Conservation (phyloP, 2,888 invertebrate species). For the Nymphalis polychloros region DNA sequence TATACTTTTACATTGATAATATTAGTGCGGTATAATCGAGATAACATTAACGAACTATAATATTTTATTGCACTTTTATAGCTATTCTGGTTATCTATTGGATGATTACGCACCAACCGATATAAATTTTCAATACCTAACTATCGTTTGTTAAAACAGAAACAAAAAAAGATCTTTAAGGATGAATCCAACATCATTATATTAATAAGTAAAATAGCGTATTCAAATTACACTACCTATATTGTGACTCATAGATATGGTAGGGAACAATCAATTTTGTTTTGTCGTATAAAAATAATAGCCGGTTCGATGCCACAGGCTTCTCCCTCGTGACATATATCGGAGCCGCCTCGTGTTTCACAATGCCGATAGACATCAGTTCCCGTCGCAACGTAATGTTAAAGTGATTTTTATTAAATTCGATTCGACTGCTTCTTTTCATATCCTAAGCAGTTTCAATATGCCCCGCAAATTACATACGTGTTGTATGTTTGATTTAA, state of each 20-base stretch:
- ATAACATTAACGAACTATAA: no score
- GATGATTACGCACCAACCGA: no score
- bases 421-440: conserved; percentile 78
- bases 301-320: conserved; percentile 64
- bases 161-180: no score
- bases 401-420: conserved; percentile 81
- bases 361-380: conserved; percentile 77
- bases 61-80: no score
- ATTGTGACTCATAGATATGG: conserved; percentile 36
- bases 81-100: no score
- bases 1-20: no score
- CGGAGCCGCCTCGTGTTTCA: conserved; percentile 76
- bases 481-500: no score
- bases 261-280: conserved; percentile 65
- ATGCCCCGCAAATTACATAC: not conserved
- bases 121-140: no score
- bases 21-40: no score
- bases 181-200: no score
- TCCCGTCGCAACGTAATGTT: conserved; percentile 73
- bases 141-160: no score
- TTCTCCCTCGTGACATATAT: conserved; percentile 73
- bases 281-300: conserved; percentile 77
- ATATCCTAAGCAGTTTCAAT: conserved; percentile 58
- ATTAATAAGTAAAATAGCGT: conserved; percentile 11
- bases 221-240: conserved; percentile 38